Evolutionary conservation across 2,888 invertebrate species (phyloP).

Genomic region (Andrena dorsata): DNA sequence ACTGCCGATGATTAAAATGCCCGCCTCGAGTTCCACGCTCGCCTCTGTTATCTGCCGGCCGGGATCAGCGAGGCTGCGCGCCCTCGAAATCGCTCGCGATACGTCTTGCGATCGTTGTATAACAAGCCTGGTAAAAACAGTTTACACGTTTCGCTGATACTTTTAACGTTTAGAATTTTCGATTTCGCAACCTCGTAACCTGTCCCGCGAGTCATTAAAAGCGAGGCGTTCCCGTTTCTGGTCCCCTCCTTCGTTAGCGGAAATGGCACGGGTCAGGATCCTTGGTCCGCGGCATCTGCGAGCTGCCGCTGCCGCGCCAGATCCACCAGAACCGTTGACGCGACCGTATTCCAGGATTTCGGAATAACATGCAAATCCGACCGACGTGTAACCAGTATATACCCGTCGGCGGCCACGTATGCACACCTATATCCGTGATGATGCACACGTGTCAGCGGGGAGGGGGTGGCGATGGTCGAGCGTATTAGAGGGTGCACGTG

Average conservation of each 20-base stretch:
- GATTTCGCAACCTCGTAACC: no score
- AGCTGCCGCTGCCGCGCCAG: slow-evolving; percentile 46
- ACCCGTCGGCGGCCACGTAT: slow-evolving; percentile 53
- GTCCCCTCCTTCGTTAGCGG: slow-evolving; percentile 20
- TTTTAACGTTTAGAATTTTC: background rate
- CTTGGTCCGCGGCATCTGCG: slow-evolving; percentile 40
- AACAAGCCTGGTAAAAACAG: background rate
- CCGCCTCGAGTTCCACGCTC: slow-evolving; percentile 31
- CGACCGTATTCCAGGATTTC: slow-evolving; percentile 77
- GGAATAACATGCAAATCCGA: slow-evolving; percentile 83
- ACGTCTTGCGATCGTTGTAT: background rate
- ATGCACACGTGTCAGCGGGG: slow-evolving; percentile 23
- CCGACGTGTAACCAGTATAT: slow-evolving; percentile 48
- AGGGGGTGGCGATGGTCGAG: slow-evolving; percentile 1
- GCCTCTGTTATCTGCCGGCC: slow-evolving; percentile 20
- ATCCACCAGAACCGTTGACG: slow-evolving; percentile 76
- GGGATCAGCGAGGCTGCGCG: slow-evolving; percentile 1
- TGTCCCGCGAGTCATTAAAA: background rate
- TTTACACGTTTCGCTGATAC: background rate
- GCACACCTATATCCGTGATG: slow-evolving; percentile 46
- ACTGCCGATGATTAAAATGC: slow-evolving; percentile 45
- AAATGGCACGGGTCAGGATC: slow-evolving; percentile 8
- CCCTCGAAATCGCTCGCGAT: background rate
- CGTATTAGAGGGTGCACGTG: slow-evolving; percentile 39
- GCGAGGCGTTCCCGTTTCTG: background rate